Conservation (phyloP, 2,797 vertebrate species). For the Setipinna tenuifilis region DNA sequence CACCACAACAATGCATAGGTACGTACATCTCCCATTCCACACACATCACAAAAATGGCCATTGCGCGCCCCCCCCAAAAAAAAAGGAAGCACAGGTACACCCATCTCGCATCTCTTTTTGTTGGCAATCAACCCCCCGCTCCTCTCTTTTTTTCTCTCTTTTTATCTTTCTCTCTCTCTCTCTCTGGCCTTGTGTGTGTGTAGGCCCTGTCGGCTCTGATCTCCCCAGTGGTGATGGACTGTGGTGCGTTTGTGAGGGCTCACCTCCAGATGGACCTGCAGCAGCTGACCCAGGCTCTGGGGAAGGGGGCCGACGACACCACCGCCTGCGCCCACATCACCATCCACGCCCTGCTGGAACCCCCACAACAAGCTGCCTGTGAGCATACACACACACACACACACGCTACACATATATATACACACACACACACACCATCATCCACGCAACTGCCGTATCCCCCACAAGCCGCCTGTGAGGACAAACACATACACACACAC, state of each 20-base stretch:
- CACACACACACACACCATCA: background rate
- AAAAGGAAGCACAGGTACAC: no score
- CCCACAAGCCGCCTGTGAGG: no score
- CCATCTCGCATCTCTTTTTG: background rate
- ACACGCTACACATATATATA: background rate
- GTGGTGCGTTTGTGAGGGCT: constrained; percentile 73
- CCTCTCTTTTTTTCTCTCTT: background rate
- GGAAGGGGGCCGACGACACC: constrained; percentile 85
- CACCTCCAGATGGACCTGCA: constrained; percentile 83
- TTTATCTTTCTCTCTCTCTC: background rate
- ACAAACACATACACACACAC: no score
- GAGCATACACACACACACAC: constrained; percentile 47
- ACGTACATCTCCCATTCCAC: background rate
- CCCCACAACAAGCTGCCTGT: constrained; percentile 55
- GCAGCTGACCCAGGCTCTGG: constrained; percentile 79
- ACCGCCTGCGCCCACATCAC: constrained; percentile 75
- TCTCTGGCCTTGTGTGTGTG: background rate
- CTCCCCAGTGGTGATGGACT: constrained; percentile 71
- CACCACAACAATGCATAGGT: background rate
- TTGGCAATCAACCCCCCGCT: no score
- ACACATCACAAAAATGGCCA: no score
- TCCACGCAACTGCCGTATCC: no score
- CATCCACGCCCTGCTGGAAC: constrained; percentile 72
- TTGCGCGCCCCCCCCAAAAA: no score
- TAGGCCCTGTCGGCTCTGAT: constrained; percentile 76